Conservation (phyloP, 2,113 vertebrate species). For the Callorhinus ursinus region DNA sequence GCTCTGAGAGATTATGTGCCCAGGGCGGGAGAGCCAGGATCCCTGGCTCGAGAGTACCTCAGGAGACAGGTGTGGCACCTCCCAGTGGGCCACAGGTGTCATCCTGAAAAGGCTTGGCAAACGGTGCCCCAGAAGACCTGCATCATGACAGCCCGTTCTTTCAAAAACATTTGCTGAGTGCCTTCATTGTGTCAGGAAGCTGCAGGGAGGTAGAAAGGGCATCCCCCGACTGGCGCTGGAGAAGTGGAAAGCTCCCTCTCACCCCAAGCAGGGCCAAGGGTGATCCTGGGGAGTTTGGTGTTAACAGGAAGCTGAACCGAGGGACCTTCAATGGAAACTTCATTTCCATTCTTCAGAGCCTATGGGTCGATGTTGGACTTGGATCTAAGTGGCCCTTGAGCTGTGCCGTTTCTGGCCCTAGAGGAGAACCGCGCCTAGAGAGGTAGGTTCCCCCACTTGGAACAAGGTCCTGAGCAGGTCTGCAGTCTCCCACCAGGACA, state of each 20-base stretch:
- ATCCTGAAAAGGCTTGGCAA: neutral
- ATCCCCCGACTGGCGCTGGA: neutral
- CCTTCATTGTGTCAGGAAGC: neutral
- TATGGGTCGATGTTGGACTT: neutral
- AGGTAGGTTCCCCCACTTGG: neutral
- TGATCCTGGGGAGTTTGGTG: neutral
- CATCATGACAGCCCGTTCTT: neutral
- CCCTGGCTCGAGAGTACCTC: neutral
- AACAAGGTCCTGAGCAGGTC: neutral
- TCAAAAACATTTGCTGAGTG: neutral
- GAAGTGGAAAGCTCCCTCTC: neutral
- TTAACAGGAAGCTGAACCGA: neutral
- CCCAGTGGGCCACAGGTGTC: neutral
- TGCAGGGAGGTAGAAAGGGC: neutral
- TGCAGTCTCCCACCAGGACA: neutral
- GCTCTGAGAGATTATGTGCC: neutral
- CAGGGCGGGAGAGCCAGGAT: neutral
- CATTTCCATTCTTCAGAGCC: neutral
- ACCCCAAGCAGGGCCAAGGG: neutral
- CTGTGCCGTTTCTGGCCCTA: neutral
- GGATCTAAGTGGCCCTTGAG: neutral
- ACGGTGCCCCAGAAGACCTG: neutral
- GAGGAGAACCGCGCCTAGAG: no score
- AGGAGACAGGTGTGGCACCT: neutral
- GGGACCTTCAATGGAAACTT: neutral